phyloP scores from a whole-genome alignment of 2,113 vertebrate species.

The Bettongia penicillata region DNA sequence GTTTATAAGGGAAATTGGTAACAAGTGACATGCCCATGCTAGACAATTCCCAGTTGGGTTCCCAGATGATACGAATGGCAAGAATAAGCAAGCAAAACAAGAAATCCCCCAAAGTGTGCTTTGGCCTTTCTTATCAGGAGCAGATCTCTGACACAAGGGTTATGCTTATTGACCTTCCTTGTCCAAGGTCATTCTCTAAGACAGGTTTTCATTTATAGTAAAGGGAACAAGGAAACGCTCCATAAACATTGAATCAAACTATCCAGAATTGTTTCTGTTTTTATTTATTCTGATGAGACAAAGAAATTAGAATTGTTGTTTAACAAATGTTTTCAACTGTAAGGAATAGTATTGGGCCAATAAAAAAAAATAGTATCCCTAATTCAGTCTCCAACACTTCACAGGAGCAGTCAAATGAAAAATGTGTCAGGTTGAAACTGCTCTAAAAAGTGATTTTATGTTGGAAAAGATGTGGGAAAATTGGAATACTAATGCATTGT shows the following conservation, averaged over 20 bases:
- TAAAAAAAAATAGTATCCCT: background rate
- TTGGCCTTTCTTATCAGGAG: background rate
- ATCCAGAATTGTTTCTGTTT: background rate
- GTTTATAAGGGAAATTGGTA: background rate
- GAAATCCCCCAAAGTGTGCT: background rate
- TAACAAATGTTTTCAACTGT: slow-evolving; percentile 29
- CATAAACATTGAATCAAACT: background rate
- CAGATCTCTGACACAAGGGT: background rate
- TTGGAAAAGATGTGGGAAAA: no score
- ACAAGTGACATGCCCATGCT: background rate
- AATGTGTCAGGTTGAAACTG: background rate
- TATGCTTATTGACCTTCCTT: background rate
- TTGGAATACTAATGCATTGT: no score
- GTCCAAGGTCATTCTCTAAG: background rate
- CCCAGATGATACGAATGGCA: background rate
- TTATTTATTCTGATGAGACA: background rate
- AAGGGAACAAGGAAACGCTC: background rate
- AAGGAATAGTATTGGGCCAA: slow-evolving; percentile 9
- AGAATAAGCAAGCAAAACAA: background rate
- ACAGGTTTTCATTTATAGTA: background rate
- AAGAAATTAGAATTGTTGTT: background rate
- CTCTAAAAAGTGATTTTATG: background rate
- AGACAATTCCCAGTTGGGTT: background rate
- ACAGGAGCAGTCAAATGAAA: slow-evolving; percentile 3
- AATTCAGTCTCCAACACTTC: background rate